Evolutionary conservation across 2,888 invertebrate species (phyloP), one percentile per base, ranked within the genome.

Genomic region (Caenorhabditis imperialis): DNA sequence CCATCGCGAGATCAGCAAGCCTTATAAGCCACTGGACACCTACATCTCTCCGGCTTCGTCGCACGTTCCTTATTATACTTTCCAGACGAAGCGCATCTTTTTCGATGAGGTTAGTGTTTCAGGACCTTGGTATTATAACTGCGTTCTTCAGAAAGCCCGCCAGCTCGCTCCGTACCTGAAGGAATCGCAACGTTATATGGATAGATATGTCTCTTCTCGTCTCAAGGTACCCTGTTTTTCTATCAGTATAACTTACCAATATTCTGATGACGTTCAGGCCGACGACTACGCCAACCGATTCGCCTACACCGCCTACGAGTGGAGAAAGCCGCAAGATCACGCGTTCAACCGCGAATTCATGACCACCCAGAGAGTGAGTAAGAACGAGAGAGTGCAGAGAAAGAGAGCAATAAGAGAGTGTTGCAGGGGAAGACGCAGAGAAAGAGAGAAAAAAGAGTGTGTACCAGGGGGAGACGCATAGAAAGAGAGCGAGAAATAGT

Each of bases 261-360:
- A n/a, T n/a, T n/a, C n/a, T n/a, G n/a, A n/a, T n/a, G n/a, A n/a
- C 4, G 38, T 71, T 57, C 38, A 77, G 75, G 84, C 86, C 48
- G 87, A 87, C 69, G 87, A 88, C 65, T 86, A 74, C 50, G 86
- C 85, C 40, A 85, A 87, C 50, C 80, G 83, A 23, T 87, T 84
- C 70, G 85, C 83, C n/a, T 84, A 85, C 72, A 81, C 83, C 27
- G 86, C 87, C 33, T 87, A 87, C 73, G 87, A 87, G 65, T 85
- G 85, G 86, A 77, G 83, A 60, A 86, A 86, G 57, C 85, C 86
- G 25, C 82, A 84, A 42, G 85, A 87, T 57, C 83, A 87, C 54
- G 74, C 84, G 8, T 86, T 87, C 81, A 86, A 87, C 73, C 80
- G 87, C 10, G 82, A 86, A 69, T 84, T 84, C 51, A 85, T 87